Evolutionary conservation across 2,888 invertebrate species (phyloP), one percentile per base, ranked within the genome.

Genomic region (Bruchidius siliquastri): DNA sequence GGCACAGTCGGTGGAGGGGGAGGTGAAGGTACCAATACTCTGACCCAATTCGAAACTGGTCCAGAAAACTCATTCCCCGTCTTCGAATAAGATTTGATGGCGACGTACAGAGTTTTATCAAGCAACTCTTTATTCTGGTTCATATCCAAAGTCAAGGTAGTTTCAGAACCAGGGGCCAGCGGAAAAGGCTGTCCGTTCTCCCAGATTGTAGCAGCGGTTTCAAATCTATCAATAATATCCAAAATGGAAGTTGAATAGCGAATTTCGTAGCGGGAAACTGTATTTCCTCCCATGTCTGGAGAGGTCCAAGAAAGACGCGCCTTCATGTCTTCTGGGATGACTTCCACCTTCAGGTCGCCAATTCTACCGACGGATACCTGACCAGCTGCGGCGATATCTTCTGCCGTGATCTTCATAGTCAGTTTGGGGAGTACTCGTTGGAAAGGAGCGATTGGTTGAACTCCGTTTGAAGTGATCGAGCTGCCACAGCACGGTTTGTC

Each of bases 301-400:
- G 91, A 88, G 0, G 91, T 90, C 90, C 91, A 91, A 0, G 86
- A 85, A 10, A 91, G 83, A 20, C 88, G 85, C 0, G 88, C 88
- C 67, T 88, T 87, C 79, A 88, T 87, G 30, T 87, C 86, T 72
- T 87, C 85, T 0, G 86, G 82, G 20, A 88, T 80, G 0, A 88
- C 83, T 22, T 88, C 86, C 0, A 87, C 88, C 70, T 85, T 84
- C 20, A 91, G 83, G 83, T 91, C 90, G 0, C 89, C 89, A 67
- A 91, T 88, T 22, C 89, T 84, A 1, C 89, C 88, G 0, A 88
- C 88, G 4, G 87, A 82, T 67, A 84, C 79, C 71, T 83, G 81
- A 70, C 82, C 83, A 0, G 84, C 81, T 2, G 80, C 73, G 2
- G 81, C 74, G 21, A 87, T 84, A 72, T 88, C 86, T 69, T 87